Evolutionary conservation across 2,113 vertebrate genomes (phyloP).

Genomic region (Dendropsophus ebraccatus): DNA sequence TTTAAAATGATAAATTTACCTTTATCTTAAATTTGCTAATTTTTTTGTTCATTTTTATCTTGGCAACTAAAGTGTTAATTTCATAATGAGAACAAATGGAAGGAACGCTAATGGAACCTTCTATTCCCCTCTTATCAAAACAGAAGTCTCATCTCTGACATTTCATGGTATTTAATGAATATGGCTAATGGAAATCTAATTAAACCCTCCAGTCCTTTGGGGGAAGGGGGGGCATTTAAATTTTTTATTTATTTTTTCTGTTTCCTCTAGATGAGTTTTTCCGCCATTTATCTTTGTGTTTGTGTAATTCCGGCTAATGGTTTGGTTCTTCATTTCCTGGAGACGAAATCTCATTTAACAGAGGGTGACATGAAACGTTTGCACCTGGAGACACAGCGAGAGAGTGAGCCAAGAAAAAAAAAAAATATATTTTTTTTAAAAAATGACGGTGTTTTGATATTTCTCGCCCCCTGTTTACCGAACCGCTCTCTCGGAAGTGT

Average conservation of each 20-base stretch:
- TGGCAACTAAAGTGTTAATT: conserved; percentile 9
- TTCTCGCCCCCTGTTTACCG: conserved; percentile 2
- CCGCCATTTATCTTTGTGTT: not conserved
- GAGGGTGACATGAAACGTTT: conserved; percentile 1
- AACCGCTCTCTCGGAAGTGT: not conserved
- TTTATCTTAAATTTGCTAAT: not conserved
- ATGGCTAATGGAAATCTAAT: conserved; percentile 54
- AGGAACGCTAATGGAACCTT: conserved; percentile 7
- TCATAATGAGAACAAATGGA: conserved; percentile 17
- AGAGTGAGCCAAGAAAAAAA: conserved; percentile 8
- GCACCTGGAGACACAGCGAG: conserved; percentile 13
- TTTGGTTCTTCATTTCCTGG: conserved; percentile 9
- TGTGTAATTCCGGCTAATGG: conserved; percentile 25
- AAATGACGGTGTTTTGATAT: not conserved
- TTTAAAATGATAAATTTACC: not conserved
- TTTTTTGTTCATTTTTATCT: not conserved
- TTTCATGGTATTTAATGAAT: conserved; percentile 53
- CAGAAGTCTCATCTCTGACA: conserved; percentile 42
- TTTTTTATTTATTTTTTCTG: not conserved
- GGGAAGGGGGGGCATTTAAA: not conserved
- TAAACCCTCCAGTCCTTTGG: conserved; percentile 36
- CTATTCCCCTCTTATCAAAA: conserved; percentile 47
- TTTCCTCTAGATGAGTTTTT: not conserved
- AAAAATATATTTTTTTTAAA: not conserved
- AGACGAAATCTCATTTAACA: conserved; percentile 16